Percentiles rank a stretch among this genome's conserved stretches.
phyloP scores from a whole-genome alignment of 2,888 invertebrate genomes.

The Lasius platythorax region DNA sequence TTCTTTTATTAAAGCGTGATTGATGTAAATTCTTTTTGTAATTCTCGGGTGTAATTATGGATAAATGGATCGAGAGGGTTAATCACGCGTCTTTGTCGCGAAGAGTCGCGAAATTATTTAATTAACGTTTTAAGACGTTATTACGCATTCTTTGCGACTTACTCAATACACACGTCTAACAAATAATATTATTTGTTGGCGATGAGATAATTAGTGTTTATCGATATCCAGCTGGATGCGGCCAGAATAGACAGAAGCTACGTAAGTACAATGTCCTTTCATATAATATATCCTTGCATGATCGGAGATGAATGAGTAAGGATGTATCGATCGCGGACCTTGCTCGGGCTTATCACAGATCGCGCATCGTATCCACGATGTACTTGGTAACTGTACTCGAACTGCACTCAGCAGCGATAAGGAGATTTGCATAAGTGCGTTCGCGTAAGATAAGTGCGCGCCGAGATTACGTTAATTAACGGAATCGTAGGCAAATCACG shows the following conservation, averaged over 20 bases:
- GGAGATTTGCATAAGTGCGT: slow-evolving; percentile 49
- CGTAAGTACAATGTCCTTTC: no score
- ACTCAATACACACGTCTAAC: neutral
- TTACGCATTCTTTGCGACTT: neutral
- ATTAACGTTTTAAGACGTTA: neutral
- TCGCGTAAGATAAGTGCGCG: neutral
- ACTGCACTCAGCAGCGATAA: neutral
- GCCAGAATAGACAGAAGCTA: no score
- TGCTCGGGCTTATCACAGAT: slow-evolving; percentile 6
- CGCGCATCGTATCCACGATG: slow-evolving; percentile 66
- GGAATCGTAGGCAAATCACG: slow-evolving; percentile 41
- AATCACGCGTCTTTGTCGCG: slow-evolving; percentile 11
- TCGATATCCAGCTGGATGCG: no score
- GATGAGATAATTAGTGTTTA: neutral
- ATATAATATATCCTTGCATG: no score
- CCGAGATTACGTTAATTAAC: slow-evolving; percentile 55
- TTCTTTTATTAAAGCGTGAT: neutral
- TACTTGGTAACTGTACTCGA: slow-evolving; percentile 66
- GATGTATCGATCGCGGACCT: no score
- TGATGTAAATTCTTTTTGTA: neutral
- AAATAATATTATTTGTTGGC: neutral
- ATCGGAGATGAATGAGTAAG: no score
- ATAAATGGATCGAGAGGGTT: neutral
- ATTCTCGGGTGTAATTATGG: neutral
- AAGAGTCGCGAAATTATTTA: neutral